Evolutionary conservation across 92 coral and sea anemone species (phyloP).

Genomic region (Desmophyllum pertusum): DNA sequence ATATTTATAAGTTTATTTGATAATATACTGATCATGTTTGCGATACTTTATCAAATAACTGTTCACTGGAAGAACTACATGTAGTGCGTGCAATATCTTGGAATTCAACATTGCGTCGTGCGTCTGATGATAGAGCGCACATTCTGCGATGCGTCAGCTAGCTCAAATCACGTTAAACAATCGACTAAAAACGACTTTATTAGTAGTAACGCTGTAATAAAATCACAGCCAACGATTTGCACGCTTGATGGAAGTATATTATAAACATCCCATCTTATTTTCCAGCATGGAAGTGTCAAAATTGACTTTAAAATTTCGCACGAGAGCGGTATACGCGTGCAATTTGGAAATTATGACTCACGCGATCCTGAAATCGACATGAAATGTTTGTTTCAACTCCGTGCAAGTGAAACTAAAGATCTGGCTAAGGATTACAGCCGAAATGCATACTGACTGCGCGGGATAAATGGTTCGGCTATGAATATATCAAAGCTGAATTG

Average conservation of each 20-base stretch:
- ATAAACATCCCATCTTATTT: background rate
- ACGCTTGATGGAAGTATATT: background rate
- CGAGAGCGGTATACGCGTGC: background rate
- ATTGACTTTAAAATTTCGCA: background rate
- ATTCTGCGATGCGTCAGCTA: background rate
- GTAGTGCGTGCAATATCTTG: background rate
- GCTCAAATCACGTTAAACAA: background rate
- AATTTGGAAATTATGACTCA: background rate
- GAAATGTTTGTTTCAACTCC: background rate
- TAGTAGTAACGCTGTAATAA: background rate
- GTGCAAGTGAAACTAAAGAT: background rate
- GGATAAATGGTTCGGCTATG: background rate
- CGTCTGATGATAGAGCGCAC: background rate
- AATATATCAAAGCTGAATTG: no score
- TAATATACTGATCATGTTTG: background rate
- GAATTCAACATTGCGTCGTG: background rate
- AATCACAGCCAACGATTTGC: background rate
- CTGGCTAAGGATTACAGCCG: background rate
- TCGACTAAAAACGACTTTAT: background rate
- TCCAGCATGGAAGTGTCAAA: background rate
- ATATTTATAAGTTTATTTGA: background rate
- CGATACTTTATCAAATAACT: background rate
- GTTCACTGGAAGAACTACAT: background rate
- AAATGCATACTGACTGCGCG: background rate
- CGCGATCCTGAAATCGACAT: background rate